A percentile compares a stretch with the other conserved stretches of the same genome.
phyloP scores from a whole-genome alignment of 2,797 vertebrate genomes.

The Odontamblyopus lacepedii region DNA sequence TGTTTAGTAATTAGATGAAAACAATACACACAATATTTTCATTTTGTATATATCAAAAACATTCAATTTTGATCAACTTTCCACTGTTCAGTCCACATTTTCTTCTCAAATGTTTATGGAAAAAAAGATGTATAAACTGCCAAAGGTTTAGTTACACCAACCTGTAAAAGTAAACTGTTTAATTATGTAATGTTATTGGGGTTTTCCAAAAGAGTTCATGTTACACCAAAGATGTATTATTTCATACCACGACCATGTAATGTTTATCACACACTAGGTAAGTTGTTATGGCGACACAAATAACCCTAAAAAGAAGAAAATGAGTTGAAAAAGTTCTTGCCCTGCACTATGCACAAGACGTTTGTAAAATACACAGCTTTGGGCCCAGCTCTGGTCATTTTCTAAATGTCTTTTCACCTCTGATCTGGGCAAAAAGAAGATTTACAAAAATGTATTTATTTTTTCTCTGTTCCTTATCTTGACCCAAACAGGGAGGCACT shows the following conservation, averaged over 20 bases:
- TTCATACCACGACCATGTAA: conserved; percentile 9
- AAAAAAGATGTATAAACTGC: no score
- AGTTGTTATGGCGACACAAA: neutral
- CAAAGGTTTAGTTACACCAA: no score
- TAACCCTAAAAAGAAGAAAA: neutral
- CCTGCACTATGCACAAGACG: neutral
- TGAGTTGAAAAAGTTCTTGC: neutral
- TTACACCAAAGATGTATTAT: neutral
- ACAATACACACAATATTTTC: no score
- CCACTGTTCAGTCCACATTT: no score
- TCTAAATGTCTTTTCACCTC: neutral
- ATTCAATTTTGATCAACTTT: no score
- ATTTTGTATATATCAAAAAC: no score
- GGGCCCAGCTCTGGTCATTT: neutral
- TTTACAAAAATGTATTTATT: neutral
- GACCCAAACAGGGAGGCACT: neutral
- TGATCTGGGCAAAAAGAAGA: neutral
- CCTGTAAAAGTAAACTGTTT: neutral
- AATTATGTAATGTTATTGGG: conserved; percentile 4
- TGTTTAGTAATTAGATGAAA: no score
- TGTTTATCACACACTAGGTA: conserved; percentile 15
- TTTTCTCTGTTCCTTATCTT: neutral
- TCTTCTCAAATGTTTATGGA: no score
- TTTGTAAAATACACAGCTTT: neutral
- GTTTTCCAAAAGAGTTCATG: conserved; percentile 21